Evolutionary conservation across 2,113 vertebrate species (phyloP).

Genomic region (Pachyramphus minor): DNA sequence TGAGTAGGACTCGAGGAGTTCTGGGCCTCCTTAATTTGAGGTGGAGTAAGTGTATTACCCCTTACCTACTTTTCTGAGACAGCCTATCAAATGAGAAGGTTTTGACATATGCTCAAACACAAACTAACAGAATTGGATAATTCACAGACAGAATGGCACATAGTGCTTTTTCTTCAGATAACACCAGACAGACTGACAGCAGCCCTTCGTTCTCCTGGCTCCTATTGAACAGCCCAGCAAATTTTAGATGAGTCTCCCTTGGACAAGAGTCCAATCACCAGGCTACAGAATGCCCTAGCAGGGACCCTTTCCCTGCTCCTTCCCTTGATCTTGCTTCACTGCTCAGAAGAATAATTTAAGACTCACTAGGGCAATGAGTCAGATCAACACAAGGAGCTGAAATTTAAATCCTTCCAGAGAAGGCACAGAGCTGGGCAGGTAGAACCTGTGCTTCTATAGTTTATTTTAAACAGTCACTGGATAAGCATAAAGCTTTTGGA

Average conservation of each 20-base stretch:
- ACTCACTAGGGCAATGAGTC: not conserved
- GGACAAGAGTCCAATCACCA: not conserved
- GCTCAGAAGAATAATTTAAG: slow-evolving; percentile 8
- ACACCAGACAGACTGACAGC: not conserved
- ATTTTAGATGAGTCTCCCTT: not conserved
- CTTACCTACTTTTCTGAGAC: not conserved
- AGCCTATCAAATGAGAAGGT: not conserved
- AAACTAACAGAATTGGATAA: not conserved
- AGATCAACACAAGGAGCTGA: not conserved
- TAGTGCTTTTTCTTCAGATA: not conserved
- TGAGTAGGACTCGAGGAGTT: not conserved
- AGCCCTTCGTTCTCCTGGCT: not conserved
- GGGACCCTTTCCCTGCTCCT: not conserved
- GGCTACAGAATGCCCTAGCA: not conserved
- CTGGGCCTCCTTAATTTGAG: not conserved
- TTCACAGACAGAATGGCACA: not conserved
- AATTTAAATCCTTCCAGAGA: not conserved
- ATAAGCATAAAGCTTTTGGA: not conserved
- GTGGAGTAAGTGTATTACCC: not conserved
- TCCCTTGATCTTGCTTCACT: not conserved
- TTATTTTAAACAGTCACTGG: not conserved
- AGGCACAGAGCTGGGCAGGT: not conserved
- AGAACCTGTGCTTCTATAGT: not conserved
- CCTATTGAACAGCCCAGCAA: not conserved
- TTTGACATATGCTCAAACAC: not conserved